These are phyloP conservation scores for Ceratothoa steindachneri DNA, from an alignment of 2,888 invertebrate genomes.

Conservation along the genomic window DNA sequence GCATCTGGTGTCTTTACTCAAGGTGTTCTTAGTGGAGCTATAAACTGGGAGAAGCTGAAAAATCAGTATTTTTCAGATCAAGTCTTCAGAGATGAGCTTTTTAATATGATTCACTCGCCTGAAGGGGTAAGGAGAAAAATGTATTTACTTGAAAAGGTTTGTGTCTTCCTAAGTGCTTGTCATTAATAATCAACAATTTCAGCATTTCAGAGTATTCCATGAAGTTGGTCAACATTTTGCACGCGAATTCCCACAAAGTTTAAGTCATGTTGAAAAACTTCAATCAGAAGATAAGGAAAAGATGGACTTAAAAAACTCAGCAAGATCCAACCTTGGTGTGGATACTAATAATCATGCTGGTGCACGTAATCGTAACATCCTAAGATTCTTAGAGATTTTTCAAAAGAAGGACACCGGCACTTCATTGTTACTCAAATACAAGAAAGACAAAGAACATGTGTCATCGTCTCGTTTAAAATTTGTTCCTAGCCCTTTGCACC, in stretches of 20 bases:
- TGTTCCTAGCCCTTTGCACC: conserved; percentile 20
- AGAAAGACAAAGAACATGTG: not conserved
- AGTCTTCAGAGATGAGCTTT: conserved; percentile 73
- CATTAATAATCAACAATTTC: conserved; percentile 48
- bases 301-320: not conserved
- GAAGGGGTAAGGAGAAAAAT: conserved; percentile 43
- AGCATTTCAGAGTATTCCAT: conserved; percentile 50
- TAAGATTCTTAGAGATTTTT: not conserved
- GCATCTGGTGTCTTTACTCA: conserved; percentile 92
- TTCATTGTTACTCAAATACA: not conserved
- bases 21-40: conserved; percentile 92
- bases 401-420: not conserved
- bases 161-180: conserved; percentile 40
- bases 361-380: not conserved
- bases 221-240: conserved; percentile 70
- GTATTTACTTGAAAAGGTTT: conserved; percentile 59
- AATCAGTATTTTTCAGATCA: conserved; percentile 79
- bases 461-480: no score
- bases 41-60: conserved; percentile 88
- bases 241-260: conserved; percentile 60
- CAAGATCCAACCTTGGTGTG: no score
- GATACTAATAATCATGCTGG: not conserved
- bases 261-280: not conserved
- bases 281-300: not conserved
- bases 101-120: conserved; percentile 71